Conservation (phyloP, 2,113 vertebrate genomes). For the Corythaeola cristata region DNA sequence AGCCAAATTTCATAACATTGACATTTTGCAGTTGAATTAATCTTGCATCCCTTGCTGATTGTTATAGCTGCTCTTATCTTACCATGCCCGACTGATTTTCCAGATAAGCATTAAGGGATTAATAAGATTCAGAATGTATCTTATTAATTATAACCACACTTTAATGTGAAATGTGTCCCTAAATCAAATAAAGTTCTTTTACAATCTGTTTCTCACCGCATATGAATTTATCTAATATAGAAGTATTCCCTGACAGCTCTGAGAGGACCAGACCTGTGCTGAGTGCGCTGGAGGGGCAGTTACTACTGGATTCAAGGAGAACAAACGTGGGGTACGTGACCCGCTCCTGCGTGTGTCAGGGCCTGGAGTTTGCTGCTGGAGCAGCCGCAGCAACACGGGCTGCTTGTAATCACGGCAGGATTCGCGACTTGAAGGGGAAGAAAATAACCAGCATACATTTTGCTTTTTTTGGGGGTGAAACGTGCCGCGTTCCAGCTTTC, state of each 20-base stretch:
- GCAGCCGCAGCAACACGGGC: background rate
- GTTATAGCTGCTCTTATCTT: background rate
- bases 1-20: background rate
- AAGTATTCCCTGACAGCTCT: background rate
- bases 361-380: background rate
- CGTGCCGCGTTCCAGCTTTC: background rate
- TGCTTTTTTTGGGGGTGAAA: background rate
- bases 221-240: background rate
- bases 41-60: background rate
- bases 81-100: background rate
- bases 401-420: background rate
- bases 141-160: background rate
- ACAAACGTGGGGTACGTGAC: background rate
- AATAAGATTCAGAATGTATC: background rate
- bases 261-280: background rate
- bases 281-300: background rate
- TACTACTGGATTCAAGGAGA: background rate
- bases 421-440: background rate
- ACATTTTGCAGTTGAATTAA: background rate
- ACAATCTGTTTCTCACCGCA: background rate
- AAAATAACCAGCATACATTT: background rate
- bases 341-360: background rate
- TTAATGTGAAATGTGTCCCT: background rate
- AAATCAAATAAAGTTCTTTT: background rate
- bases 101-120: slow-evolving; percentile 6